A percentile compares a stretch with the other conserved stretches of the same genome.
phyloP scores from a whole-genome alignment of 2,113 vertebrate species.

The Takifugu bimaculatus region DNA sequence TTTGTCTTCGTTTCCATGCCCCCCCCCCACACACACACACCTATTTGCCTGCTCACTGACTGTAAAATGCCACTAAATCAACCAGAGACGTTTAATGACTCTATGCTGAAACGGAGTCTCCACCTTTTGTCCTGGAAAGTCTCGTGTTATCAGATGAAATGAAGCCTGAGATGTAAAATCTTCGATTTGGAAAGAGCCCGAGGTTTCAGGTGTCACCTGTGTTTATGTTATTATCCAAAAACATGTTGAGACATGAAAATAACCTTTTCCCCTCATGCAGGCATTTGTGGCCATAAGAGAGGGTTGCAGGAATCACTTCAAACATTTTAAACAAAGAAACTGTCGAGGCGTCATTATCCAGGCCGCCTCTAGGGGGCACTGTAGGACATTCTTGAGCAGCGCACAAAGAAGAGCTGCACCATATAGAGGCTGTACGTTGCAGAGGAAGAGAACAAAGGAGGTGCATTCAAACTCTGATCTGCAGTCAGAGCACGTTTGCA shows the following conservation, averaged over 20 bases:
- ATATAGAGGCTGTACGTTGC: constrained; percentile 21
- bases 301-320: background rate
- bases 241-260: too few species aligned
- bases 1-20: constrained; percentile 25
- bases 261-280: too few species aligned
- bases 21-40: constrained; percentile 40
- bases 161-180: too few species aligned
- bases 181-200: too few species aligned
- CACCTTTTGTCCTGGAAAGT: too few species aligned
- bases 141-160: too few species aligned
- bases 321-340: constrained; percentile 52
- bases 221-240: too few species aligned
- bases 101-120: too few species aligned
- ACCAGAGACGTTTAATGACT: constrained; percentile 17
- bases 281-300: too few species aligned
- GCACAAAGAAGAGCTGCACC: constrained; percentile 44
- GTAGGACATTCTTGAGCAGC: constrained; percentile 19
- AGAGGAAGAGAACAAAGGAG: constrained; percentile 54
- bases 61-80: constrained; percentile 71
- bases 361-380: constrained; percentile 38
- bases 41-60: constrained; percentile 68
- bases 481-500: background rate
- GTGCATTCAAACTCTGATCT: constrained; percentile 1
- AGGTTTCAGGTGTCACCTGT: too few species aligned
- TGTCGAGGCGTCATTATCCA: background rate